These are phyloP conservation scores for Rattus norvegicus DNA, from an alignment of 2,113 vertebrate genomes.

Conservation along the genomic window DNA sequence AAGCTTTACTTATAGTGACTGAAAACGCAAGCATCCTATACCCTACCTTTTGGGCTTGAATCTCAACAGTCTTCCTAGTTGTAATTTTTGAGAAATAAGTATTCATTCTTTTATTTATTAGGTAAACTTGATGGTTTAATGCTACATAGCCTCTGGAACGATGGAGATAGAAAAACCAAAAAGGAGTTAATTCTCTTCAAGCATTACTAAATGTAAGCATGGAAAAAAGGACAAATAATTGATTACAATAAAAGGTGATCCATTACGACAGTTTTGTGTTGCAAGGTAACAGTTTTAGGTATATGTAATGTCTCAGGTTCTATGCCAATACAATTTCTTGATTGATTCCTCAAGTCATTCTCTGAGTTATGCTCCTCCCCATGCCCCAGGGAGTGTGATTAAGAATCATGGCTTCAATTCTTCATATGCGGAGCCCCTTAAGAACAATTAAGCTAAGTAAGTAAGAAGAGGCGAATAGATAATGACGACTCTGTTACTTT, in stretches of 20 bases:
- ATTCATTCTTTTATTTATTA: neutral
- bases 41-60: neutral
- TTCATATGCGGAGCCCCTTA: neutral
- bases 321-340: constrained; percentile 7
- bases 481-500: neutral
- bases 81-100: constrained; percentile 8
- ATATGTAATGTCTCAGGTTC: neutral
- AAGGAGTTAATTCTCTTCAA: neutral
- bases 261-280: neutral
- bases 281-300: neutral
- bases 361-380: neutral
- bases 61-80: neutral
- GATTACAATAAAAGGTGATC: neutral
- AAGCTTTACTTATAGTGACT: neutral
- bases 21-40: neutral
- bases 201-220: neutral
- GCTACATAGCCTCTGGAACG: neutral
- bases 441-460: neutral
- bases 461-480: neutral
- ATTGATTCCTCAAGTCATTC: neutral
- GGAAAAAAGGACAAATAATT: neutral
- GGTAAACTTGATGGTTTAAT: neutral
- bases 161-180: neutral
- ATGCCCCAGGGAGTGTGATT: neutral
- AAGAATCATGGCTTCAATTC: neutral